Percentiles rank a stretch among this genome's conserved stretches.
These are phyloP conservation scores for Mesoclemmys tuberculata DNA, from an alignment of 2,113 vertebrate genomes.

Conservation along the genomic window DNA sequence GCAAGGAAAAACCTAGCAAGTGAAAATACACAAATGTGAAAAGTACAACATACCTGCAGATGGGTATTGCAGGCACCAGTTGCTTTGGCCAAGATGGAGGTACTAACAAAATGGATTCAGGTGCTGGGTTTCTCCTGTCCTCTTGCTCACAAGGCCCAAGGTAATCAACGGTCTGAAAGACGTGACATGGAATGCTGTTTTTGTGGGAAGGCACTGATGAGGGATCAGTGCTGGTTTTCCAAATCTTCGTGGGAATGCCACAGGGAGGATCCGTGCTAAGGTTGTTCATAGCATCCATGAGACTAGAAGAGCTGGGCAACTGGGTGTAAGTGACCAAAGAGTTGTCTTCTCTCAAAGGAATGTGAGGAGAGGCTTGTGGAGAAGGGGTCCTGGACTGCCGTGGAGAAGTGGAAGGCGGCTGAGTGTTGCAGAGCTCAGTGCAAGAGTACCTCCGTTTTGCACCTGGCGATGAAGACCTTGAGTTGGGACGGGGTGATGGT, in stretches of 20 bases:
- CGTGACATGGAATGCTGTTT: constrained; percentile 80
- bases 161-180: constrained; percentile 86
- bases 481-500: constrained; percentile 90
- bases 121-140: constrained; percentile 83
- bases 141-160: constrained; percentile 91
- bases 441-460: constrained; percentile 93
- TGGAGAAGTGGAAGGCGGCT: constrained; percentile 80
- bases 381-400: constrained; percentile 94
- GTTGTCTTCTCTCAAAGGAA: constrained; percentile 79
- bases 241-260: constrained; percentile 91
- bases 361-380: constrained; percentile 82
- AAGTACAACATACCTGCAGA: constrained; percentile 88
- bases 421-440: constrained; percentile 88
- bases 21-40: background rate
- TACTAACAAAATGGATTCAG: constrained; percentile 90
- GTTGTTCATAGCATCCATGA: constrained; percentile 87
- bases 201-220: constrained; percentile 85
- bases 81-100: constrained; percentile 94
- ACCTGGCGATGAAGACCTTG: constrained; percentile 94
- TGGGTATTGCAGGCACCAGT: constrained; percentile 87
- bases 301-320: constrained; percentile 75
- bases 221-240: constrained; percentile 89
- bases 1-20: background rate
- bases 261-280: constrained; percentile 82
- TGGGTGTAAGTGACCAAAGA: constrained; percentile 70